Evolutionary conservation across 2,888 invertebrate genomes (phyloP).

Genomic region (Pasiphila rectangulata): DNA sequence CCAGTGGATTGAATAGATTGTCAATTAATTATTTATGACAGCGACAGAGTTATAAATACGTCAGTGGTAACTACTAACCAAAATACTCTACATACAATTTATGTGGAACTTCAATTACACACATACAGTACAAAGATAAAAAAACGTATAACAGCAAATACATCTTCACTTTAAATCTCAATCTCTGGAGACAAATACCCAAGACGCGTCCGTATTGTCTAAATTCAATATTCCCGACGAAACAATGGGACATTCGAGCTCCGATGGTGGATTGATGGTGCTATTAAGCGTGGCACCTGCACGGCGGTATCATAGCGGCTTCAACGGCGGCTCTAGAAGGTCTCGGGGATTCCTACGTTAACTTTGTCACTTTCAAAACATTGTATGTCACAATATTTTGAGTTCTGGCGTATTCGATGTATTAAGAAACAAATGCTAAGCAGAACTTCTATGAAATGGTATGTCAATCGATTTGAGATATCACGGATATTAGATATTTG

Average conservation of each 20-base stretch:
- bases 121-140: too few species aligned
- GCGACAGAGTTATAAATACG: too few species aligned
- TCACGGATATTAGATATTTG: too few species aligned
- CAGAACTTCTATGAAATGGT: too few species aligned
- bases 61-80: too few species aligned
- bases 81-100: too few species aligned
- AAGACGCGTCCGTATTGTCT: conserved; percentile 17
- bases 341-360: conserved; percentile 15
- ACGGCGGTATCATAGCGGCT: conserved; percentile 10
- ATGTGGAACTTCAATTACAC: too few species aligned
- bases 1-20: conserved; percentile 1
- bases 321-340: conserved; percentile 13
- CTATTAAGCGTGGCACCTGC: conserved; percentile 34
- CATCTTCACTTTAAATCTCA: conserved; percentile 17
- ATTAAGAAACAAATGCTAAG: too few species aligned
- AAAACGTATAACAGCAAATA: too few species aligned
- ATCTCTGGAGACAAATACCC: conserved; percentile 22
- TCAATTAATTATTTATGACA: not conserved
- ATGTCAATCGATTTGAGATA: too few species aligned
- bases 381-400: not conserved
- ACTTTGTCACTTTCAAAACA: conserved; percentile 8
- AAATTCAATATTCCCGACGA: conserved; percentile 32
- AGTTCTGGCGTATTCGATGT: not conserved
- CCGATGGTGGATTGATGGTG: conserved; percentile 33
- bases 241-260: conserved; percentile 35